These are phyloP conservation scores for Megamerina dolium DNA, from an alignment of 2,888 invertebrate species.

Conservation along the genomic window DNA sequence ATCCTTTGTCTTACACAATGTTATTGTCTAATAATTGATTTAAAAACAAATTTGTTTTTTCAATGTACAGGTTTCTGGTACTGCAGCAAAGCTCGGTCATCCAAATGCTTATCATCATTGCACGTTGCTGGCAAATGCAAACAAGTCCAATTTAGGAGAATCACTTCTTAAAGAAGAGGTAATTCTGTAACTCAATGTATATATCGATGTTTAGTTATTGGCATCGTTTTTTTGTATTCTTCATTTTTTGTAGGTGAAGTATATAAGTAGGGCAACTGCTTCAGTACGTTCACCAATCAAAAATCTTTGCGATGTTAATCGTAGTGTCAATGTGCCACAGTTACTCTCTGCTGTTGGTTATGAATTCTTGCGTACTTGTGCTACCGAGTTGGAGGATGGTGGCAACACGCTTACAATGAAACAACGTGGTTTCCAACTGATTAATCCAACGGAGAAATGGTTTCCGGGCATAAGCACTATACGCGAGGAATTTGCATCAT, in stretches of 20 bases:
- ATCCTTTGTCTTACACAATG: too few relatives aligned
- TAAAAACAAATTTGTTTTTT: neutral
- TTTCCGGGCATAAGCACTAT: conserved; percentile 75
- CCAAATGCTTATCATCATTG: conserved; percentile 95
- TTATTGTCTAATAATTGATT: neutral
- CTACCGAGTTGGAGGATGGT: conserved; percentile 63
- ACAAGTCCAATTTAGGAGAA: conserved; percentile 67
- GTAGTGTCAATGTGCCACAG: conserved; percentile 62
- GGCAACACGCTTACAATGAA: conserved; percentile 64
- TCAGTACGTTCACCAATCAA: conserved; percentile 77
- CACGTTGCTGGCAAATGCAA: conserved; percentile 83
- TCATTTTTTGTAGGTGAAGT: conserved; percentile 57
- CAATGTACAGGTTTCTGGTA: conserved; percentile 97
- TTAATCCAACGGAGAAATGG: conserved; percentile 83
- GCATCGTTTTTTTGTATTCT: neutral
- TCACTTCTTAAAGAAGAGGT: conserved; percentile 72
- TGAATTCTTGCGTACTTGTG: conserved; percentile 72
- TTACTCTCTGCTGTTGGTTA: conserved; percentile 76
- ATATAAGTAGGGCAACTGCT: conserved; percentile 78
- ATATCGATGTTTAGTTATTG: neutral
- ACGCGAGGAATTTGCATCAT: conserved; percentile 63
- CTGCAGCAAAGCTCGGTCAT: conserved; percentile 85
- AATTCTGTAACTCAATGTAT: conserved; percentile 36
- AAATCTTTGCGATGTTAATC: conserved; percentile 73
- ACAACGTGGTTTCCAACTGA: conserved; percentile 77